Evolutionary conservation across 2,888 invertebrate species (phyloP), one percentile per base, ranked within the genome.

Genomic region (Pasiphila rectangulata): DNA sequence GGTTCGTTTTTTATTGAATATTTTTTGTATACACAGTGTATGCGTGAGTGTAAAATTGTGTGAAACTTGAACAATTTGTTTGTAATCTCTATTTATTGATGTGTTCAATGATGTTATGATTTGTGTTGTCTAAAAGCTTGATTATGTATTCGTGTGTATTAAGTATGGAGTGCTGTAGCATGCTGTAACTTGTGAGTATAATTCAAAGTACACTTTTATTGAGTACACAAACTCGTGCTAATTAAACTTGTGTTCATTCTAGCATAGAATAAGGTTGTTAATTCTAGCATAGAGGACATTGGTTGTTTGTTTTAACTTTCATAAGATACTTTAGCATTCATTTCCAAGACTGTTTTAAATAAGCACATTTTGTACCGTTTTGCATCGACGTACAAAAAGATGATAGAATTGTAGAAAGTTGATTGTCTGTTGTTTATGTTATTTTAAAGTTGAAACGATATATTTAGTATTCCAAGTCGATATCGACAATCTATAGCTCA

Each of bases 131-230:
- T 62, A 56, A 36, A 56, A 61, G 56, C 51, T 61, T 57, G 47
- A 58, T 63, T 63, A 63, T 58, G 61, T 17, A 32, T 46, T 54
- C 61, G 46, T 48, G 35, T 63, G 64, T 61, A 73, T 10, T 68
- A 69, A 67, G 63, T 63, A 30, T 25, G n/a, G 34, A 32, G 9
- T 24, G 24, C 38, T 2, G 35, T 17, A 35, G 60, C 57, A 60
- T 77, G 76, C 82, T 77, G 78, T 78, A 79, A 64, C 69, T 64
- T 74, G 78, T 79, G 37, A n/a, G n/a, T 41, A 77, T 69, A 79
- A 72, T 67, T 57, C 30, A 25, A 9, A 35, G 49, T 44, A 44
- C 48, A 49, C 30, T 44, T 30, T 9, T 12, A 35, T 30, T 23
- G 30, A 46, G 24, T 47, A 35, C 43, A 43, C 34, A 6, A 36